These are phyloP conservation scores for Anoura caudifer DNA, from an alignment of 2,113 vertebrate species.

Conservation along the genomic window DNA sequence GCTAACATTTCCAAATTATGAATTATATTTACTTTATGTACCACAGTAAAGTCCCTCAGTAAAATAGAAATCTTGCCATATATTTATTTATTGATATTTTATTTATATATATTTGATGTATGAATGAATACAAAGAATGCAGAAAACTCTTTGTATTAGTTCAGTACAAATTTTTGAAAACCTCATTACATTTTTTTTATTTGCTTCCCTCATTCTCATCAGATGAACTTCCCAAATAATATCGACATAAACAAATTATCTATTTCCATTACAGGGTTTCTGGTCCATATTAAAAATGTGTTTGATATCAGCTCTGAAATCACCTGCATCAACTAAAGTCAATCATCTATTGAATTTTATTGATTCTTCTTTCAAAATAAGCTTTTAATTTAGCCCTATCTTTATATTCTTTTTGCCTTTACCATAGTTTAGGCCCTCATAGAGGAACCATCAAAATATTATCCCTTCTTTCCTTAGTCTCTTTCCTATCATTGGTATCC, in stretches of 20 bases:
- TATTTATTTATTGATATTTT: neutral
- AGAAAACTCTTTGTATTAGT: neutral
- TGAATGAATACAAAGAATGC: neutral
- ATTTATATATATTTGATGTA: neutral
- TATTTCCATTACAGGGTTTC: neutral
- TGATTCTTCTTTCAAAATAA: conserved; percentile 28
- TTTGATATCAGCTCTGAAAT: neutral
- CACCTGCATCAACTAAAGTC: neutral
- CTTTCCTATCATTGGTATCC: neutral
- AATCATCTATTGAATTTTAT: neutral
- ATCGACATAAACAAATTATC: neutral
- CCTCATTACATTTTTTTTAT: neutral
- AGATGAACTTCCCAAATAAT: neutral
- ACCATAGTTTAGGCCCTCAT: neutral
- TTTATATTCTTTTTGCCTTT: neutral
- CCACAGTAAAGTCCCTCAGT: neutral
- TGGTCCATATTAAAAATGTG: neutral
- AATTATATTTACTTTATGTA: conserved; percentile 11
- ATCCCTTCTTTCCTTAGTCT: neutral
- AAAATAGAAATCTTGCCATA: neutral
- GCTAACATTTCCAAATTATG: conserved; percentile 30
- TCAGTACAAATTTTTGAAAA: neutral
- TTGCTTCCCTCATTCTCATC: accelerated
- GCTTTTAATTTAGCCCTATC: neutral
- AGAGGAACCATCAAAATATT: neutral